Evolutionary conservation across 2,113 vertebrate species (phyloP).

Genomic region (Aptenodytes patagonicus): DNA sequence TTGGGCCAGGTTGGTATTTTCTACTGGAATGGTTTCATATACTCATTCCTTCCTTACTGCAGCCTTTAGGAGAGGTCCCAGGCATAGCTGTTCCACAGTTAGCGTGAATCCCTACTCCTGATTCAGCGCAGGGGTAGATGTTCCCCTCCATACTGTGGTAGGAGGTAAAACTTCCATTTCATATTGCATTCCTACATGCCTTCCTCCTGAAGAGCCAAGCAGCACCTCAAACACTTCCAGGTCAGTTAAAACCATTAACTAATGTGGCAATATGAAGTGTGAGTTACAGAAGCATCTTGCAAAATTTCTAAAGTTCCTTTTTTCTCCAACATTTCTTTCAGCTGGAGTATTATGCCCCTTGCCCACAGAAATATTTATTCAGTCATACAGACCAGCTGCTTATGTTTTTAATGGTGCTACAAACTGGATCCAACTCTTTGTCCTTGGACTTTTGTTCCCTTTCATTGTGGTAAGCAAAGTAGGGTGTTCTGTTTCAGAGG

Average conservation of each 20-base stretch:
- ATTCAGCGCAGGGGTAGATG: background rate
- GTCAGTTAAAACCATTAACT: background rate
- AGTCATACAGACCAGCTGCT: constrained; percentile 77
- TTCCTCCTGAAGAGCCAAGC: background rate
- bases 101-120: background rate
- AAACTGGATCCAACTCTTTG: constrained; percentile 78
- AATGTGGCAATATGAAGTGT: background rate
- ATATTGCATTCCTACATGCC: background rate
- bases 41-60: background rate
- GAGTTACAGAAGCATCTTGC: background rate
- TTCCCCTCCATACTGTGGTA: background rate
- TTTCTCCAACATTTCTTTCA: constrained; percentile 21
- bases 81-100: background rate
- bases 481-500: background rate
- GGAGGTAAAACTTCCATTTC: background rate
- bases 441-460: constrained; percentile 80
- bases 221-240: background rate
- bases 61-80: background rate
- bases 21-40: background rate
- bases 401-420: constrained; percentile 68
- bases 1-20: constrained; percentile 76
- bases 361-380: constrained; percentile 78
- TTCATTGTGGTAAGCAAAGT: constrained; percentile 76
- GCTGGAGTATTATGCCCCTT: constrained; percentile 70
- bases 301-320: background rate